These are phyloP conservation scores for Actenoides hombroni DNA, from an alignment of 2,113 vertebrate species.

Conservation along the genomic window DNA sequence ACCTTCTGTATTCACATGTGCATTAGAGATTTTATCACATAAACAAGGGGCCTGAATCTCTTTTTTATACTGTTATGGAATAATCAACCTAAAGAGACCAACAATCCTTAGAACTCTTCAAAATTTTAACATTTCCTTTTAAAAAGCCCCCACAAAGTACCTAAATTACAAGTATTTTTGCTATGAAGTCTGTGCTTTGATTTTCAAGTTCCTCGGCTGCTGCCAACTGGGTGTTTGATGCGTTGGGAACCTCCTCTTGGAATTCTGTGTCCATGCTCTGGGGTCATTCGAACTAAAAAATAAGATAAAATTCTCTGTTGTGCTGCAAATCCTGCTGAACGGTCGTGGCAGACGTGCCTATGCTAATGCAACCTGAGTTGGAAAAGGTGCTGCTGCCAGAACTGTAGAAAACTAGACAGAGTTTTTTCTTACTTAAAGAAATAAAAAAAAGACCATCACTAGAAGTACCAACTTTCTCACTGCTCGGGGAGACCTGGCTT, in stretches of 20 bases:
- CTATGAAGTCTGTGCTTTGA: background rate
- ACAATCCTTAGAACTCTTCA: background rate
- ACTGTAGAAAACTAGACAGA: background rate
- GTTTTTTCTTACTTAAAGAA: background rate
- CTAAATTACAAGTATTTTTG: background rate
- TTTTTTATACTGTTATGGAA: background rate
- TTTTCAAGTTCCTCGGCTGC: background rate
- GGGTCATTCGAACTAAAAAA: background rate
- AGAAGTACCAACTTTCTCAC: fast-evolving
- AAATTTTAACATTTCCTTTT: background rate
- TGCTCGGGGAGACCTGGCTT: background rate
- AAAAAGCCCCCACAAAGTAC: background rate
- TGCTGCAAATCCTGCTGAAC: background rate
- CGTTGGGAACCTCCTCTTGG: background rate
- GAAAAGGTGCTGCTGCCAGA: background rate
- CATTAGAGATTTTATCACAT: background rate
- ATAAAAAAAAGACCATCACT: background rate
- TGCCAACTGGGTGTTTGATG: background rate
- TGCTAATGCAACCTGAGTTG: background rate
- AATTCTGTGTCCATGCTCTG: background rate
- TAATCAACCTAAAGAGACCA: background rate
- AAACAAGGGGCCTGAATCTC: background rate
- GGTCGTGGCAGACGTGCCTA: fast-evolving
- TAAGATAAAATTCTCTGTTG: background rate
- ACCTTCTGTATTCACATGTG: background rate